These are phyloP conservation scores for Andrena trimmerana DNA, from an alignment of 2,888 invertebrate species.

Conservation along the genomic window DNA sequence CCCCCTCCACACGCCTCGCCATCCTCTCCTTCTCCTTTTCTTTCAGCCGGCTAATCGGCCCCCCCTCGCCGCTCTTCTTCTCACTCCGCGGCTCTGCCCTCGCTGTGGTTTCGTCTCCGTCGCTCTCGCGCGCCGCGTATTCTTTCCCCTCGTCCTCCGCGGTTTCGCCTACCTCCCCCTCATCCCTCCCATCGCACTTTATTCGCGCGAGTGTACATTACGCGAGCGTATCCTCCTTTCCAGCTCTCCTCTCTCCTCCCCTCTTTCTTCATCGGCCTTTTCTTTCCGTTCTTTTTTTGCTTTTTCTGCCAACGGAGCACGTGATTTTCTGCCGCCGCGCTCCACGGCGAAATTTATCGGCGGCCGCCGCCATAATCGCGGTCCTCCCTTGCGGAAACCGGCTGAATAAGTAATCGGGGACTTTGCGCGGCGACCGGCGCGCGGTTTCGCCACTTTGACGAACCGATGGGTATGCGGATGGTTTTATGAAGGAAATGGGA, in stretches of 20 bases:
- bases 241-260: slow-evolving; percentile 5
- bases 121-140: slow-evolving; percentile 18
- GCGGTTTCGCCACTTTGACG: not conserved
- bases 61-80: slow-evolving; percentile 17
- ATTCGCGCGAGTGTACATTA: slow-evolving; percentile 63
- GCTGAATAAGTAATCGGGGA: slow-evolving; percentile 25
- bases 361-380: slow-evolving; percentile 43
- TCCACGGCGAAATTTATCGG: slow-evolving; percentile 51
- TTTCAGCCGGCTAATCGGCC: slow-evolving; percentile 36
- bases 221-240: slow-evolving; percentile 53
- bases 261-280: not conserved
- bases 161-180: slow-evolving; percentile 32
- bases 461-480: not conserved
- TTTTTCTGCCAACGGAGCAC: slow-evolving; percentile 4
- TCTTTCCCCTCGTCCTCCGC: slow-evolving; percentile 25
- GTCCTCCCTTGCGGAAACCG: slow-evolving; percentile 12
- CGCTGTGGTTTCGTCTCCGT: slow-evolving; percentile 30
- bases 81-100: slow-evolving; percentile 24
- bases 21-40: slow-evolving; percentile 24
- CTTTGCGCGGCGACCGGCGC: not conserved
- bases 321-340: slow-evolving; percentile 39
- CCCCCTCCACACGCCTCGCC: slow-evolving; percentile 43
- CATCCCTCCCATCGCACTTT: slow-evolving; percentile 39
- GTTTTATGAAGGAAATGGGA: not conserved
- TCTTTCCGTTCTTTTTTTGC: not conserved